Base-by-base conservation (phyloP, 1,140 invertebrate genomes). In the Halyomorpha halys region DNA sequence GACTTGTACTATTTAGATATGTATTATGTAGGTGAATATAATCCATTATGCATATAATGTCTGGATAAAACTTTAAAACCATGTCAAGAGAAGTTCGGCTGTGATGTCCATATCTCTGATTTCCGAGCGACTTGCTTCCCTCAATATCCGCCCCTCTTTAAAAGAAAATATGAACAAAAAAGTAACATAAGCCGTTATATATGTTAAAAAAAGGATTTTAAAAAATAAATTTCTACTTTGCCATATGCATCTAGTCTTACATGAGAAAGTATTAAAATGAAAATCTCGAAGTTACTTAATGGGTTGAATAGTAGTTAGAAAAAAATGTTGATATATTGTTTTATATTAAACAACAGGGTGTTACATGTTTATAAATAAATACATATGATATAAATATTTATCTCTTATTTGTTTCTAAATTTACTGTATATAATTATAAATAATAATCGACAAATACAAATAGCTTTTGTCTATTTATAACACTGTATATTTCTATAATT, bases 71-170 rank as follows among this genome's bases (percentile, higher is more conserved):
- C 14, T 25, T 19, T 56, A 23, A 25, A 23, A 25, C 15, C 15
- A 16, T 23, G 19, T 16, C 23, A 25, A 23, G 18, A 56, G 18
- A 56, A 56, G 53, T 56, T 56, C 53, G 53, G 53, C 53, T 56
- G 53, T 56, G 53, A 56, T 56, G 53, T 56, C 53, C 53, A 56
- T 56, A 23, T 56, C 53, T 56, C 23, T 39, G 23, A 9, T 23
- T 19, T 56, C n/a, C 21, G n/a, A 49, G 47, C 21, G 47, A 49
- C n/a, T 49, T 49, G n/a, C 21, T 49, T 21, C n/a, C 21, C 47
- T 49, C 2, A 19, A 18, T 21, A 18, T 49, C 47, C 47, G n/a
- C 47, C 47, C 47, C 21, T 49, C 47, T 11, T 21, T 49, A 19
- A 49, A 39, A 39, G 11, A 39, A 39, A 39, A 6, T 6, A 39